A percentile compares a stretch with the other conserved stretches of the same genome.
Evolutionary conservation across 2,888 invertebrate species (phyloP).

Genomic region (Drosophila rubida): DNA sequence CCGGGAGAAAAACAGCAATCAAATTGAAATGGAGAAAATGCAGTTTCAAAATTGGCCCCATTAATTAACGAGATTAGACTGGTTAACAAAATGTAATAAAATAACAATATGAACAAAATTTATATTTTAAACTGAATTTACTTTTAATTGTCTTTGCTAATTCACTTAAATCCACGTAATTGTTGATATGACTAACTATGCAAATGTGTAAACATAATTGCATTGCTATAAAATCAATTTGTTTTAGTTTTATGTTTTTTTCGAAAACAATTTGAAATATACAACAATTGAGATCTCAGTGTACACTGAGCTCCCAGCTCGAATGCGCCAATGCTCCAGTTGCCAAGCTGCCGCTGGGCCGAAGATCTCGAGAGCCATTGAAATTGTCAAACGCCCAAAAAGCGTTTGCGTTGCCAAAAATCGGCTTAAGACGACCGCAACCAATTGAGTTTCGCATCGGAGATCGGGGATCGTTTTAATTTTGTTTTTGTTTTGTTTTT

Average conservation of each 20-base stretch:
- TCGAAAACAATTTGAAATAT: no score
- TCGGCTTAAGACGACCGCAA: conserved; percentile 63
- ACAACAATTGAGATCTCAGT: neutral
- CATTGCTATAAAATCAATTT: no score
- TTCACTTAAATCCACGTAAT: no score
- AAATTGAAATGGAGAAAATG: neutral
- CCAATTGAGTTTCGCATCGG: conserved; percentile 55
- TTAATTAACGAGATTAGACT: no score
- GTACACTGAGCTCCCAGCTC: neutral
- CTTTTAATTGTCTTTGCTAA: no score
- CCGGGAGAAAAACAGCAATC: neutral
- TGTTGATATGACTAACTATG: no score
- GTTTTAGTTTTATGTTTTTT: no score
- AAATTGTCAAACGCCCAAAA: conserved; percentile 74
- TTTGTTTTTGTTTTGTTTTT: conserved; percentile 3
- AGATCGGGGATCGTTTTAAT: conserved; percentile 38
- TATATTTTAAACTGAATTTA: no score
- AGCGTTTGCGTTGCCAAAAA: conserved; percentile 55
- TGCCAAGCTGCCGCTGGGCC: conserved; percentile 53
- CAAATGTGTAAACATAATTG: no score
- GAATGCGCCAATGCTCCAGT: conserved; percentile 62
- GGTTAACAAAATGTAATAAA: no score
- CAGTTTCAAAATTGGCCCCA: neutral
- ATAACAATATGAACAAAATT: no score
- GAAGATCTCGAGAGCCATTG: conserved; percentile 63